Conservation (phyloP, 92 coral and sea anemone genomes). For the Actinernus sp. region DNA sequence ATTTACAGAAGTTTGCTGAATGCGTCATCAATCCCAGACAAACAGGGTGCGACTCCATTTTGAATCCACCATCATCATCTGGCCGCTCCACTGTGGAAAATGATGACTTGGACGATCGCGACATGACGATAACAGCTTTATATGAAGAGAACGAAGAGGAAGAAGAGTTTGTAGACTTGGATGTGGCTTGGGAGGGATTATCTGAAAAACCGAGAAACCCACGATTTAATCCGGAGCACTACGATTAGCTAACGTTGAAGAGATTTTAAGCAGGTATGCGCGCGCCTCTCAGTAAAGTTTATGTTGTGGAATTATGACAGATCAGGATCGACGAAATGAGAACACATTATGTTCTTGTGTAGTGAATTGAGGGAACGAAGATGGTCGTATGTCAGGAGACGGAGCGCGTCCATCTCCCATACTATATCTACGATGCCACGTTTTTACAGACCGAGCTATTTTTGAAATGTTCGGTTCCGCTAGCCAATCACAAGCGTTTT, state of each 20-base stretch:
- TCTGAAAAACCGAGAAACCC: constrained; percentile 5
- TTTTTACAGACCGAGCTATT: too few relatives aligned
- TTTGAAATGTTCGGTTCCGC: too few relatives aligned
- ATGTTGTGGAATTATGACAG: too few relatives aligned
- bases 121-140: not conserved
- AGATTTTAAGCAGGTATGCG: too few relatives aligned
- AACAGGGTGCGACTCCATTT: constrained; percentile 71
- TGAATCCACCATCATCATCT: constrained; percentile 3
- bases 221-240: constrained; percentile 44
- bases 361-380: too few relatives aligned
- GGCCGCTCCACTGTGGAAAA: not conserved
- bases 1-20: constrained; percentile 69
- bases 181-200: not conserved
- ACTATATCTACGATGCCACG: too few relatives aligned
- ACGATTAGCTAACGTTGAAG: constrained; percentile 21
- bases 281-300: too few relatives aligned
- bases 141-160: constrained; percentile 22
- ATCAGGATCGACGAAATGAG: too few relatives aligned
- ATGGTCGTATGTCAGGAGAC: too few relatives aligned
- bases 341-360: too few relatives aligned
- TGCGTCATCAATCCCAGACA: constrained; percentile 63
- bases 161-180: constrained; percentile 18
- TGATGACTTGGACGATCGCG: not conserved
- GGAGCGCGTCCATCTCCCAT: too few relatives aligned
- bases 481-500: too few relatives aligned